phyloP scores from a whole-genome alignment of 2,113 vertebrate genomes.

The Cathartes aura region DNA sequence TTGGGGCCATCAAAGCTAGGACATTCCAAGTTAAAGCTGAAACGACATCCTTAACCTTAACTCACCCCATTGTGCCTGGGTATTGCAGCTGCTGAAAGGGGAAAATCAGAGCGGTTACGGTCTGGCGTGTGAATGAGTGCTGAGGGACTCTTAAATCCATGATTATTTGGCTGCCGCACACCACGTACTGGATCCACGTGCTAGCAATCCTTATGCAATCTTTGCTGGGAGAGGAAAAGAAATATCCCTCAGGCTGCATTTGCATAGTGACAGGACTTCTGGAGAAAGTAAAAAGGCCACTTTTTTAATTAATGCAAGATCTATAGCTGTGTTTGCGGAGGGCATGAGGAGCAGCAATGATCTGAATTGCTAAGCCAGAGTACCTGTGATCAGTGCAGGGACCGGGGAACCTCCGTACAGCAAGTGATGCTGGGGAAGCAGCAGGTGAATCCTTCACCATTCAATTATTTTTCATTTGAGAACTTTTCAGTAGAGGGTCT shows the following conservation, averaged over 20 bases:
- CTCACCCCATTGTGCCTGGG: slow-evolving; percentile 72
- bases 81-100: slow-evolving; percentile 74
- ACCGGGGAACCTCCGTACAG: background rate
- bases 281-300: background rate
- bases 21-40: slow-evolving; percentile 70
- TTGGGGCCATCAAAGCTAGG: slow-evolving; percentile 45
- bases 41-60: slow-evolving; percentile 74
- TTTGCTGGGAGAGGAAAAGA: slow-evolving; percentile 31
- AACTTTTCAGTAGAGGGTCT: background rate
- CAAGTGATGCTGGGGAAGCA: background rate
- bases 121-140: slow-evolving; percentile 70
- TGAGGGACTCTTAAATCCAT: slow-evolving; percentile 73
- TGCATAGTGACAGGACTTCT: background rate
- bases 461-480: background rate
- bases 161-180: slow-evolving; percentile 72
- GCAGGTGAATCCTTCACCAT: slow-evolving; percentile 1
- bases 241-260: background rate
- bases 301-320: background rate
- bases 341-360: background rate
- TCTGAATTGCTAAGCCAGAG: background rate
- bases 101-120: slow-evolving; percentile 71
- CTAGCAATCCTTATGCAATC: slow-evolving; percentile 63
- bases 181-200: slow-evolving; percentile 65
- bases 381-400: fast-evolving
- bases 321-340: background rate